Evolutionary conservation across 2,113 vertebrate genomes (phyloP).

Genomic region (Coregonus clupeaformis): DNA sequence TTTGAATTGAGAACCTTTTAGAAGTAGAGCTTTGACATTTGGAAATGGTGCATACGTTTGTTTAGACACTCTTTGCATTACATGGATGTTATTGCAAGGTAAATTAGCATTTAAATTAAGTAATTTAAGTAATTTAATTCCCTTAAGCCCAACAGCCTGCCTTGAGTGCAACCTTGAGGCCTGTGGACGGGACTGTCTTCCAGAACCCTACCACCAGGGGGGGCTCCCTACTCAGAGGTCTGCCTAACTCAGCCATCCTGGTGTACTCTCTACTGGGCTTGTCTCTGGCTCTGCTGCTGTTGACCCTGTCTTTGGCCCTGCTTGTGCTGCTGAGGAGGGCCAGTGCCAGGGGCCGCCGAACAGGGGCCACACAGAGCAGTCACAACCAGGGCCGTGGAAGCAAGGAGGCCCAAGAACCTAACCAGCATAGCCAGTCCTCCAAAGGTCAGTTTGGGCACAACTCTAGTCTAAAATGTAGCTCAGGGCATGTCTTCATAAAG

Average conservation of each 20-base stretch:
- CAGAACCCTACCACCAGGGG: rapidly evolving
- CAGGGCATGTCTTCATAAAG: too few species aligned
- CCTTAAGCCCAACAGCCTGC: not conserved
- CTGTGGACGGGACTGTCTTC: conserved; percentile 2
- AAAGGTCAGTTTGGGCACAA: conserved; percentile 63
- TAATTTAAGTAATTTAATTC: not conserved
- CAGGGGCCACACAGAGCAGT: not conserved
- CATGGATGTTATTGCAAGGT: too few species aligned
- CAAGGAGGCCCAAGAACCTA: conserved; percentile 1
- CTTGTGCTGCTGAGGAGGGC: conserved; percentile 67
- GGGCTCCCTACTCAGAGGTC: conserved; percentile 36
- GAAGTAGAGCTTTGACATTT: too few species aligned
- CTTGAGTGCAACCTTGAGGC: not conserved
- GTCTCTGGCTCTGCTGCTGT: conserved; percentile 69
- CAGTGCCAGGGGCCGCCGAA: conserved; percentile 35
- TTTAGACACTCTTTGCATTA: too few species aligned
- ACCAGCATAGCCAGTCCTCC: conserved; percentile 32
- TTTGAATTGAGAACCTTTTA: too few species aligned
- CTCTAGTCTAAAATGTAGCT: too few species aligned
- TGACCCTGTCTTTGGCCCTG: conserved; percentile 73
- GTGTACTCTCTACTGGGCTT: conserved; percentile 74
- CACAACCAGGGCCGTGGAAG: not conserved
- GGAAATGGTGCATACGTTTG: too few species aligned
- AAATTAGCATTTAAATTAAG: not conserved
- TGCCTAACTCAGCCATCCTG: conserved; percentile 35